These are phyloP conservation scores for Fragum sueziense DNA, from an alignment of 2,888 invertebrate species.

Conservation along the genomic window DNA sequence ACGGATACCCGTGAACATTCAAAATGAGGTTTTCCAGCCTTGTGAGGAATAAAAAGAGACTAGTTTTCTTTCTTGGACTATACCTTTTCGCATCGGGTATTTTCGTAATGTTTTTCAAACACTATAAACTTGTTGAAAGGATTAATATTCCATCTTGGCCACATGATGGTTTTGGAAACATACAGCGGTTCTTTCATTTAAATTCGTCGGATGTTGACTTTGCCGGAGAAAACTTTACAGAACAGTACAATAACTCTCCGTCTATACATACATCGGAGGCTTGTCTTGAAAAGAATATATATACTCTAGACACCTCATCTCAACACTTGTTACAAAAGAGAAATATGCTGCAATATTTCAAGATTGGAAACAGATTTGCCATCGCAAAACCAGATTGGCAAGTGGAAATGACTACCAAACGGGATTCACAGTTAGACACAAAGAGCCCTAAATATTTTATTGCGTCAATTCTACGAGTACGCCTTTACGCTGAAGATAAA, in stretches of 20 bases:
- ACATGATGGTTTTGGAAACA: too few species aligned
- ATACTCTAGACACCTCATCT: background rate
- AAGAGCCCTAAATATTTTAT: background rate
- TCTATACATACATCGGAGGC: background rate
- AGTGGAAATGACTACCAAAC: background rate
- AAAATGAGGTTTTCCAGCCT: too few species aligned
- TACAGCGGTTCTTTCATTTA: background rate
- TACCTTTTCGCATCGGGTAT: background rate
- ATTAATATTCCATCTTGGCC: too few species aligned
- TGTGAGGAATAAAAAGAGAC: background rate
- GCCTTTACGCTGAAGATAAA: background rate
- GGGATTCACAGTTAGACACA: too few species aligned
- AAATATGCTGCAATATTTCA: background rate
- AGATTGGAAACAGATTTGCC: background rate
- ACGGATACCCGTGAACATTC: too few species aligned
- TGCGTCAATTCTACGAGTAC: background rate
- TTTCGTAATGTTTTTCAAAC: background rate
- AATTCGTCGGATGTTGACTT: background rate
- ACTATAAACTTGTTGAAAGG: too few species aligned
- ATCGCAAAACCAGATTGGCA: background rate
- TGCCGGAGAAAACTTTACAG: too few species aligned
- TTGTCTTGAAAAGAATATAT: background rate
- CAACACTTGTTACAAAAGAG: background rate
- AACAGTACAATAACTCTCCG: too few species aligned
- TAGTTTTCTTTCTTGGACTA: background rate